These are phyloP conservation scores for Cotesia vestalis DNA, from an alignment of 1,140 invertebrate species.

Conservation along the genomic window DNA sequence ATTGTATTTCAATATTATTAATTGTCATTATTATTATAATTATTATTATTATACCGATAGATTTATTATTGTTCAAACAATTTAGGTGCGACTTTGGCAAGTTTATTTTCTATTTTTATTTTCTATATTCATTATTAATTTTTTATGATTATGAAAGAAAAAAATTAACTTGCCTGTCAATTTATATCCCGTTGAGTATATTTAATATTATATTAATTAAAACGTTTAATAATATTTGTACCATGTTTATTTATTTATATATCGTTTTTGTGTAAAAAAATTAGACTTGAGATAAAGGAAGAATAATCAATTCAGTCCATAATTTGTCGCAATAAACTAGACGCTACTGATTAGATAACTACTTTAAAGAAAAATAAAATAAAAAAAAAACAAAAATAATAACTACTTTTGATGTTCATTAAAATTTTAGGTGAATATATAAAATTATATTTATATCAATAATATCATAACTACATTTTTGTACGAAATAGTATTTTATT, in stretches of 20 bases:
- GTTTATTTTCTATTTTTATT: conserved; percentile 8
- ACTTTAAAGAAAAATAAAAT: neutral
- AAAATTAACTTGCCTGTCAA: conserved; percentile 21
- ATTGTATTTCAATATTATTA: conserved; percentile 26
- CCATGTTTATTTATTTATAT: conserved; percentile 24
- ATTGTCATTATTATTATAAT: no score
- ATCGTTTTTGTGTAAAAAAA: conserved; percentile 11
- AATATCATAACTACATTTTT: conserved; percentile 22
- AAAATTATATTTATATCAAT: conserved; percentile 14
- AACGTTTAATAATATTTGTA: neutral
- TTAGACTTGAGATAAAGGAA: conserved; percentile 3
- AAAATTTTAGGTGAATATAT: conserved; percentile 11
- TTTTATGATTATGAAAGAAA: neutral
- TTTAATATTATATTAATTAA: conserved; percentile 24
- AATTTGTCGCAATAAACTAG: conserved; percentile 21
- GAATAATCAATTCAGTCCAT: conserved; percentile 15
- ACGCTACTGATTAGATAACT: neutral
- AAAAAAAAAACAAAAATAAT: neutral
- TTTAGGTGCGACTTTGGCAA: neutral
- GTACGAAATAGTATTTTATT: conserved; percentile 22
- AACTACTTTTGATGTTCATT: conserved; percentile 5
- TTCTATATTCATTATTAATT: conserved; percentile 19
- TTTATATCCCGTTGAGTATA: conserved; percentile 8
- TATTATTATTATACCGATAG: conserved; percentile 24
- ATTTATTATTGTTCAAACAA: conserved; percentile 34